Base-by-base conservation (phyloP, 2,797 vertebrate species). In the Brachyalestes nurse region DNA sequence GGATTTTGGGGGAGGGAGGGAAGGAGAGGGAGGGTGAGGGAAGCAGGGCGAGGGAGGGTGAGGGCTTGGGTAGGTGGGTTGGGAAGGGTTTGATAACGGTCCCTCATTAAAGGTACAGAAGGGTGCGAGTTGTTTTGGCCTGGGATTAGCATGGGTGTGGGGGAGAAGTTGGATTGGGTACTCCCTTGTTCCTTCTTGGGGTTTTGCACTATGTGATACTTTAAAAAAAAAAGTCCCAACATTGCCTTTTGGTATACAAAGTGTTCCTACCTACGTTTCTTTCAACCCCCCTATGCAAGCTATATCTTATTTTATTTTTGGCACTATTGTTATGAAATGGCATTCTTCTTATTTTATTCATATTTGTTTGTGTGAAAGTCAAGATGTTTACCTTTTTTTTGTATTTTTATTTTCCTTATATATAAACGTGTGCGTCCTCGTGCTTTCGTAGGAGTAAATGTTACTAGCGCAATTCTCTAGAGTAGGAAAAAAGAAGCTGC, bases 191-290 rank as follows among this genome's bases (percentile, higher is more conserved):
- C 89, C 88, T 93, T 77, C 77, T 92, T 93, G 94, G 94, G 93
- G 94, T 94, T 96, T 97, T 98, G 96, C 97, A 97, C 96, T 97
- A 96, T 96, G 93, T 94, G 91, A 90, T 91, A 88, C 85, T 90
- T 87, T 92, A 91, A 94, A 93, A 87, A 91, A 91, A 94, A 93
- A 87, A 88, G 92, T 95, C 92, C 89, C 92, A 94, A 93, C 90
- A 88, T 95, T 92, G 91, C 88, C 91, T 88, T 93, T 92, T 16
- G 91, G 91, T 87, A 92, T 95, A 95, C 95, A 96, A 96, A 94
- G 94, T 95, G 92, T 85, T 80, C 82, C 85, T 84, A 82, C 82
- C 81, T 78, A 78, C 72, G 82, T 89, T 83, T 83, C 80, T 83
- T 72, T 92, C 91, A 90, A 1, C 78, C 78, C 89, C 92, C 91